Evolutionary conservation across 2,113 vertebrate genomes (phyloP), one percentile per base, ranked within the genome.

Genomic region (Pelusios castaneus): DNA sequence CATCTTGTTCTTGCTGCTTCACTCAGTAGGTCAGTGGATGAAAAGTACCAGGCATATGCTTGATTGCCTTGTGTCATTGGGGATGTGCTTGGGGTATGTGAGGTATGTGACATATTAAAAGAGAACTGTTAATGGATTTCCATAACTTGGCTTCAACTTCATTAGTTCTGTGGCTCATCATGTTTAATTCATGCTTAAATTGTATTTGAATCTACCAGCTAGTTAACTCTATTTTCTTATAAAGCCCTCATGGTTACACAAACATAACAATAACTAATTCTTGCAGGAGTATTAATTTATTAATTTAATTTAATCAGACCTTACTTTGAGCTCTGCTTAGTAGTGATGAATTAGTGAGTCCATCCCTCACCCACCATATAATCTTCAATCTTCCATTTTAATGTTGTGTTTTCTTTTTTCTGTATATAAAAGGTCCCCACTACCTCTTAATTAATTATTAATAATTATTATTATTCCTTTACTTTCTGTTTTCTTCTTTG

Each of bases 21-120:
- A 17, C 97, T 98, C 93, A 91, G 80, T 96, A 91, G 96, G 92
- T 96, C 95, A 97, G 94, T 96, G 89, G 92, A 95, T 96, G 94
- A 95, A 91, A 95, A 92, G 88, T 92, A 96, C 93, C 96, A 97
- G 96, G 89, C 97, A 95, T 96, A 95, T 92, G 87, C 54, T 49
- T 97, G 93, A 91, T 94, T 98, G 90, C 97, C 97, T 94, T 94
- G 82, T 91, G 96, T 98, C 96, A 97, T 85, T 97, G 95, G 97
- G 97, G 96, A 96, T 97, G 94, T 93, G 94, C 96, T 63, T 85
- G 8, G 95, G 97, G 96, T 97, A 95, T 97, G 96, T 97, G 97
- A 97, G 94, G 91, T 91, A 96, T 90, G 63, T 96, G 97, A 97
- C 97, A 97, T 97, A 97, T 95, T 96, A 91, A 97, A 96, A 97